Base-by-base conservation (phyloP, 2,888 invertebrate species). In the Prenolepis imparis region DNA sequence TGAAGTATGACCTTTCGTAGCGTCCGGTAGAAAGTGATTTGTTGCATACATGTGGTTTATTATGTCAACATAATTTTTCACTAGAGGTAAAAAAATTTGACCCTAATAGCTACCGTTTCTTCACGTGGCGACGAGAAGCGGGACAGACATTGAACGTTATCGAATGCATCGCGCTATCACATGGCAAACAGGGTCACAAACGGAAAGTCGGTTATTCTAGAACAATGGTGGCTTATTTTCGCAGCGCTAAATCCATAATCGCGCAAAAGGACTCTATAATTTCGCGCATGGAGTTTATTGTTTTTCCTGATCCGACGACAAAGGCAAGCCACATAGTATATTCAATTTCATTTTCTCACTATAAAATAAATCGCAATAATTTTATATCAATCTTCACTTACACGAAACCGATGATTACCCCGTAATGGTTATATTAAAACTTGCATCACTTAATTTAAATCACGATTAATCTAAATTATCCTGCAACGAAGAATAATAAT, bases 261-360 rank as follows among this genome's bases (percentile, higher is more conserved):
- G 18, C 8, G 24, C n/a, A 61, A 41, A 48, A 36, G n/a, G 32
- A 18, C 28, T 11, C 15, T 78, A 44, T 32, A 44, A 84, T 86
- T 84, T 84, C 64, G 77, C 52, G 64, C 67, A 70, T 52, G 63
- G 66, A 81, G 80, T 85, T 88, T 84, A 67, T 63, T 74, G 83
- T 84, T 81, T 82, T 81, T 84, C 80, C 82, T 67, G 44, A 21
- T 52, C 18, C 28, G 61, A 52, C 63, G 39, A 80, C 83, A 80
- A 85, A 82, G 78, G 48, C 70, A 48, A 36, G 32, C 41, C 77
- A 73, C 83, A 72, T 78, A 28, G 28, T 28, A 85, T 85, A 36
- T 4, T n/a, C n/a, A n/a, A n/a, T n/a, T n/a, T n/a, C n/a, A 28
- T 28, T 61, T 39, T 66, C 44, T 39, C 21, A 44, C 39, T 64